Conservation (phyloP, 2,797 vertebrate genomes). For the Gastrophryne carolinensis region DNA sequence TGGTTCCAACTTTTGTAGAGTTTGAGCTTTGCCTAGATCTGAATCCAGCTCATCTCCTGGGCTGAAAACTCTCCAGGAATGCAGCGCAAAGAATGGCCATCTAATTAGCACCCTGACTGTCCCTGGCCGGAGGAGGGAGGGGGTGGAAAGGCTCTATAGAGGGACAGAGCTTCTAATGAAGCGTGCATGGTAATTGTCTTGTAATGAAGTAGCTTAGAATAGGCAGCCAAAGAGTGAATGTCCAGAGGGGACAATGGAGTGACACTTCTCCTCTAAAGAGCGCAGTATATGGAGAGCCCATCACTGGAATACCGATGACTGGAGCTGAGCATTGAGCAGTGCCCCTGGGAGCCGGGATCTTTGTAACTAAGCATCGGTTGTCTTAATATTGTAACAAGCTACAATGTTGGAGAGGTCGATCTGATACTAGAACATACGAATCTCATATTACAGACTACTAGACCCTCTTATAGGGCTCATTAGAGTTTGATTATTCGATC, state of each 20-base stretch:
- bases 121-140: constrained; percentile 89
- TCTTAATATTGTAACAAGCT: too few species aligned
- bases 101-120: constrained; percentile 94
- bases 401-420: too few species aligned
- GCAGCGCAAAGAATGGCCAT: constrained; percentile 62
- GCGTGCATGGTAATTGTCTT: constrained; percentile 99
- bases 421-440: too few species aligned
- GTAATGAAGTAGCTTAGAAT: constrained; percentile 99
- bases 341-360: too few species aligned
- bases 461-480: too few species aligned
- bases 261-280: constrained; percentile 98
- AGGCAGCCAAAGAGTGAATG: constrained; percentile 96
- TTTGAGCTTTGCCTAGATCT: not conserved
- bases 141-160: constrained; percentile 78
- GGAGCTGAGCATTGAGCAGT: constrained; percentile 52
- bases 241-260: constrained; percentile 91
- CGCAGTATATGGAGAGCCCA: constrained; percentile 79
- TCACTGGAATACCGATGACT: constrained; percentile 86
- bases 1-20: too few species aligned
- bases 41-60: not conserved
- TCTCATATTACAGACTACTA: too few species aligned
- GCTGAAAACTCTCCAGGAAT: constrained; percentile 62
- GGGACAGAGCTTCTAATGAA: constrained; percentile 98
- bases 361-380: too few species aligned
- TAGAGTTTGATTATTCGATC: too few species aligned